phyloP scores from a whole-genome alignment of 2,888 invertebrate species.

The Volucella inflata region DNA sequence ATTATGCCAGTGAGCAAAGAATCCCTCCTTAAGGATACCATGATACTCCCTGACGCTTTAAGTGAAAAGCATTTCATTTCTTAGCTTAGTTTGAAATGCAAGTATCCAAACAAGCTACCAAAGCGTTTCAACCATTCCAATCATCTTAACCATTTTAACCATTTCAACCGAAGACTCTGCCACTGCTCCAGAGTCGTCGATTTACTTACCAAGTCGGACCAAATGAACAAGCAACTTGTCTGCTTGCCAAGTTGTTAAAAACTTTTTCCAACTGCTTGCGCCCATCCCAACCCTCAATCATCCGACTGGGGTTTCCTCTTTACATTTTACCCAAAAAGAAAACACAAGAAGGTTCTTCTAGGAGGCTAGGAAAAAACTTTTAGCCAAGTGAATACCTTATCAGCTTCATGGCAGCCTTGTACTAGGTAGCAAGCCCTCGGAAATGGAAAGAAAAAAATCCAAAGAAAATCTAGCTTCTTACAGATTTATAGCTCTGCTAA shows the following conservation, averaged over 20 bases:
- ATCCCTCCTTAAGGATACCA: not conserved
- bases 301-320: not conserved
- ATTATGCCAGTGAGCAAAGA: not conserved
- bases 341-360: constrained; percentile 41
- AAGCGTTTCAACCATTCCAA: constrained; percentile 11
- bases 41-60: constrained; percentile 28
- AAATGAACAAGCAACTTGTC: constrained; percentile 73
- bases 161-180: not conserved
- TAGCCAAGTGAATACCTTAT: constrained; percentile 68
- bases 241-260: constrained; percentile 67
- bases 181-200: constrained; percentile 6
- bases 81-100: constrained; percentile 43
- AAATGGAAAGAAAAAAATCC: constrained; percentile 2
- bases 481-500: constrained; percentile 69
- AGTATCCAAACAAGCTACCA: constrained; percentile 8
- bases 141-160: constrained; percentile 14
- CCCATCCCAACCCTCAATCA: not conserved
- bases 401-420: constrained; percentile 58
- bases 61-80: constrained; percentile 58
- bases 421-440: constrained; percentile 34
- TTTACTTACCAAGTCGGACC: constrained; percentile 56
- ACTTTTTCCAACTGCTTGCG: constrained; percentile 25
- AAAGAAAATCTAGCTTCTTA: constrained; percentile 10
- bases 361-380: constrained; percentile 49
- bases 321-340: constrained; percentile 30